phyloP scores from a whole-genome alignment of 2,797 vertebrate species.

The Platyrinchus mystaceus region DNA sequence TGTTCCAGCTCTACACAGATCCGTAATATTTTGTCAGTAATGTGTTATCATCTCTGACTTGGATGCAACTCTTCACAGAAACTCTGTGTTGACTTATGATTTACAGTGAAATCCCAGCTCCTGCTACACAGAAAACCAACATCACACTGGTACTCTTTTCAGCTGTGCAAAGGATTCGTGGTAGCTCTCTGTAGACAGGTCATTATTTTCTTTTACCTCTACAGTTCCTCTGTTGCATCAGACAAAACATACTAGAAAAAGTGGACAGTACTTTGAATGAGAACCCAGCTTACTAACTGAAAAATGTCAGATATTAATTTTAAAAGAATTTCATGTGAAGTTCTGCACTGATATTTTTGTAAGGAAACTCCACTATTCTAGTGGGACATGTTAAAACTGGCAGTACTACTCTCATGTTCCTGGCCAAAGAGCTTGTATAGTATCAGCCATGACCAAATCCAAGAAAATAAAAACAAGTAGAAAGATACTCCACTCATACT shows the following conservation, averaged over 20 bases:
- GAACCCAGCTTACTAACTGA: neutral
- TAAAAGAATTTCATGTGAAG: neutral
- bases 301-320: neutral
- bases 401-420: neutral
- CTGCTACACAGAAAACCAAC: neutral
- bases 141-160: neutral
- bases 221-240: neutral
- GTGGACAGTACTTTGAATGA: neutral
- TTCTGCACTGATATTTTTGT: neutral
- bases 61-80: neutral
- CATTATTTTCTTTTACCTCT: neutral
- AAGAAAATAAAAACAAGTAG: neutral
- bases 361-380: neutral
- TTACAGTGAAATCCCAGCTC: neutral
- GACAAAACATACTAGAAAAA: neutral
- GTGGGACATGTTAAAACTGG: neutral
- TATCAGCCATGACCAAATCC: neutral
- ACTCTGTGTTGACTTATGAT: neutral
- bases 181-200: neutral
- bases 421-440: neutral
- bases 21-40: neutral
- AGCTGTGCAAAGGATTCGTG: neutral
- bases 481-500: neutral
- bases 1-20: neutral
- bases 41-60: neutral